phyloP scores from a whole-genome alignment of 2,113 vertebrate species.

The Lamprologus callipterus region DNA sequence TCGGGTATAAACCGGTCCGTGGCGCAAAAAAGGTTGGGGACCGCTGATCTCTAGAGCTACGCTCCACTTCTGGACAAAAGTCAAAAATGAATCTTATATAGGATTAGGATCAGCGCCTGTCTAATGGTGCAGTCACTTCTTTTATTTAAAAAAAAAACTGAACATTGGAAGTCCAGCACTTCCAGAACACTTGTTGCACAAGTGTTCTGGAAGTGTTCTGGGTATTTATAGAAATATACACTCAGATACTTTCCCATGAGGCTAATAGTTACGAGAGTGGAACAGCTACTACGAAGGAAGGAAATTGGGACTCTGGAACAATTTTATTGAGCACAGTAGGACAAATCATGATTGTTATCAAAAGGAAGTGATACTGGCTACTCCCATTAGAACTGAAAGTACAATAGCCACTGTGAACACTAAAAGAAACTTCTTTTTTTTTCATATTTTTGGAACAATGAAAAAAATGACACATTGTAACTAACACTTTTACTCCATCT shows the following conservation, averaged over 20 bases:
- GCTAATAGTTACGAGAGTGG: not conserved
- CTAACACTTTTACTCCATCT: not conserved
- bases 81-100: not conserved
- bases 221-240: not conserved
- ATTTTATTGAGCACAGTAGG: conserved; percentile 25
- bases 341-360: conserved; percentile 26
- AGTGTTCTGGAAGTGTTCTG: too few species aligned
- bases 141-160: not conserved
- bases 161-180: not conserved
- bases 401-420: conserved; percentile 10
- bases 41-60: not conserved
- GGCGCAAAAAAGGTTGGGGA: too few species aligned
- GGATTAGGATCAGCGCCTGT: not conserved
- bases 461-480: not conserved
- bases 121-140: not conserved
- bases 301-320: conserved; percentile 19
- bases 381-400: conserved; percentile 34
- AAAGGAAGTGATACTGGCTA: conserved; percentile 38
- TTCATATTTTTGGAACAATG: not conserved
- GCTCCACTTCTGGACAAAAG: not conserved
- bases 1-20: too few species aligned
- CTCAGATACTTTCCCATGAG: not conserved
- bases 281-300: conserved; percentile 12
- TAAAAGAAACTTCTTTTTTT: not conserved
- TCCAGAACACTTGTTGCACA: not conserved